These are phyloP conservation scores for Erythrocebus patas DNA, from an alignment of 2,113 vertebrate genomes.

Conservation along the genomic window DNA sequence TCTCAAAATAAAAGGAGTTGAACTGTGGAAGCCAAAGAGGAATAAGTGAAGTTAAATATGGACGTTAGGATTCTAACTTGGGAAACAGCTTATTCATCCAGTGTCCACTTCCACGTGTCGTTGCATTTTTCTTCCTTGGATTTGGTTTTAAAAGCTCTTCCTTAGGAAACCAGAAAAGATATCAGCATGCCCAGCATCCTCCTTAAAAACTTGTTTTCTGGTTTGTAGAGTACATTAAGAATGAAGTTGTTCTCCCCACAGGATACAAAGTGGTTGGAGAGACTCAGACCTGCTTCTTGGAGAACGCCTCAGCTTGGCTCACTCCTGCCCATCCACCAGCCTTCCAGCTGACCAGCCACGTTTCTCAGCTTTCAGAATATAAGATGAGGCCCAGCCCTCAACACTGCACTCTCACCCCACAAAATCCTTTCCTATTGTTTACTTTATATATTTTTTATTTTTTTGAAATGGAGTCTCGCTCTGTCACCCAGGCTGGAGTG, in stretches of 20 bases:
- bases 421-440: background rate
- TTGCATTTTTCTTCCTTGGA: background rate
- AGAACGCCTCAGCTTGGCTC: background rate
- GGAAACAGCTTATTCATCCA: background rate
- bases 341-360: background rate
- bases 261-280: background rate
- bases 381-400: background rate
- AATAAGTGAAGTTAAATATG: background rate
- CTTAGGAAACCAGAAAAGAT: background rate
- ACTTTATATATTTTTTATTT: too few species aligned
- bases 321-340: rapidly evolving
- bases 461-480: too few species aligned
- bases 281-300: background rate
- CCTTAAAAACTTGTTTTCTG: background rate
- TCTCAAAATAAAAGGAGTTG: background rate
- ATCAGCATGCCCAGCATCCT: background rate
- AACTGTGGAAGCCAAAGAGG: background rate
- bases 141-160: background rate
- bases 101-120: background rate
- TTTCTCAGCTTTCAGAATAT: background rate
- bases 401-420: rapidly evolving
- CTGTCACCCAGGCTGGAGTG: too few species aligned
- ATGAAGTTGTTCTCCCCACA: background rate
- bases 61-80: background rate
- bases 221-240: background rate